These are phyloP conservation scores for Hypotaenidia okinawae DNA, from an alignment of 2,797 vertebrate species.

Conservation along the genomic window DNA sequence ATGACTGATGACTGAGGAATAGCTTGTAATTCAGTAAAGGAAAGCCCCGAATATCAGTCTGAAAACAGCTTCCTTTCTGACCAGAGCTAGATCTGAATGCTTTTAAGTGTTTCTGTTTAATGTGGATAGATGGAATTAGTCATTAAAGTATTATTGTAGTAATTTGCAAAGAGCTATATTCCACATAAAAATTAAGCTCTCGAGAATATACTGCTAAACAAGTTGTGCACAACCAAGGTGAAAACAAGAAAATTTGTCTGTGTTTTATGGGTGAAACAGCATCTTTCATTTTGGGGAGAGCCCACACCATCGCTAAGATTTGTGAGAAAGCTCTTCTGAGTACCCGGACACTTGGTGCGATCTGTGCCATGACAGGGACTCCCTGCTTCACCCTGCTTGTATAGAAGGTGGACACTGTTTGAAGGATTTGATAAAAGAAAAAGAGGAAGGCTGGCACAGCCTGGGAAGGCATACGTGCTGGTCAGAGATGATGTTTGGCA, in stretches of 20 bases:
- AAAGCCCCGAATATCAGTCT: background rate
- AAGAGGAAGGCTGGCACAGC: background rate
- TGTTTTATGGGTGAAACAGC: background rate
- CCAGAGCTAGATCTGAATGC: background rate
- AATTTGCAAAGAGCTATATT: background rate
- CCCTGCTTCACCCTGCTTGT: background rate
- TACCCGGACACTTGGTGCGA: accelerated
- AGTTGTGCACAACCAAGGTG: background rate
- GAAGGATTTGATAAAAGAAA: background rate
- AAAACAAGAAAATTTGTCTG: background rate
- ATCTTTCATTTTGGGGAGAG: background rate
- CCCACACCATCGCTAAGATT: background rate
- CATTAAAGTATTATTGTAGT: background rate
- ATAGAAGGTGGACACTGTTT: background rate
- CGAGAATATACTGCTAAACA: background rate
- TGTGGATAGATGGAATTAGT: background rate
- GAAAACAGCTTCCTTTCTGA: background rate
- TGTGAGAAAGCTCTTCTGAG: background rate
- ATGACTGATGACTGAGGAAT: background rate
- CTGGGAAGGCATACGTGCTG: background rate
- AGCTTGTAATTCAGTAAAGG: background rate
- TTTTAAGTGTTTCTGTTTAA: background rate
- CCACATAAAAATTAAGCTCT: background rate
- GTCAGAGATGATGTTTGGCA: background rate
- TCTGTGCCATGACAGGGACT: background rate